Conservation (phyloP, 2,888 invertebrate species). For the Notodonta dromedarius region DNA sequence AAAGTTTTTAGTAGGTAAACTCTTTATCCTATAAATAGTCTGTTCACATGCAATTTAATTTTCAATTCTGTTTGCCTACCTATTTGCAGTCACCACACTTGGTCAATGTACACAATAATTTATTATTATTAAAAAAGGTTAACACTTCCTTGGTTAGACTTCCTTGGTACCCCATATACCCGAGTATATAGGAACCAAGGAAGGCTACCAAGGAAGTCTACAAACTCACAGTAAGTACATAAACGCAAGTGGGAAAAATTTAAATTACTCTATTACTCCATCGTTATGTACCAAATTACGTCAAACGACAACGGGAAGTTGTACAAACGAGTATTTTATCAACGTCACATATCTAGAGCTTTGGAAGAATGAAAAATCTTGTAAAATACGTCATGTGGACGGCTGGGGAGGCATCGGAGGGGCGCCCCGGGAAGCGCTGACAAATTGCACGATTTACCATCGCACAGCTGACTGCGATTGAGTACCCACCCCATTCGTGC, state of each 20-base stretch:
- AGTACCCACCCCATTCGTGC: conserved; percentile 36
- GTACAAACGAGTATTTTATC: conserved; percentile 23
- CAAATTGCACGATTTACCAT: conserved; percentile 61
- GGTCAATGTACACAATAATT: too few relatives aligned
- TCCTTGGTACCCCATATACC: too few relatives aligned
- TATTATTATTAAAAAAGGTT: too few relatives aligned
- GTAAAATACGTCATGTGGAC: conserved; percentile 50
- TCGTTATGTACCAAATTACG: neutral
- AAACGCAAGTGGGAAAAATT: neutral
- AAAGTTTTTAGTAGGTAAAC: too few relatives aligned
- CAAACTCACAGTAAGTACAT: neutral
- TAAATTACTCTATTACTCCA: neutral
- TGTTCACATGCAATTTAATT: neutral
- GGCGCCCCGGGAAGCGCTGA: conserved; percentile 54
- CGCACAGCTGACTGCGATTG: conserved; percentile 46
- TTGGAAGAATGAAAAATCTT: conserved; percentile 38
- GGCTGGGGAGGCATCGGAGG: conserved; percentile 38
- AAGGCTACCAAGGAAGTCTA: too few relatives aligned
- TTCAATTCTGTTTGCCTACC: neutral
- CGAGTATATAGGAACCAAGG: too few relatives aligned
- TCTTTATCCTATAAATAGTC: too few relatives aligned
- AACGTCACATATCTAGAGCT: conserved; percentile 23
- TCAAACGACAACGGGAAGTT: conserved; percentile 4
- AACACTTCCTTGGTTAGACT: too few relatives aligned
- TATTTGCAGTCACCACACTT: neutral